Evolutionary conservation across 1,140 invertebrate genomes (phyloP).

Genomic region (Rhopalosiphum padi): DNA sequence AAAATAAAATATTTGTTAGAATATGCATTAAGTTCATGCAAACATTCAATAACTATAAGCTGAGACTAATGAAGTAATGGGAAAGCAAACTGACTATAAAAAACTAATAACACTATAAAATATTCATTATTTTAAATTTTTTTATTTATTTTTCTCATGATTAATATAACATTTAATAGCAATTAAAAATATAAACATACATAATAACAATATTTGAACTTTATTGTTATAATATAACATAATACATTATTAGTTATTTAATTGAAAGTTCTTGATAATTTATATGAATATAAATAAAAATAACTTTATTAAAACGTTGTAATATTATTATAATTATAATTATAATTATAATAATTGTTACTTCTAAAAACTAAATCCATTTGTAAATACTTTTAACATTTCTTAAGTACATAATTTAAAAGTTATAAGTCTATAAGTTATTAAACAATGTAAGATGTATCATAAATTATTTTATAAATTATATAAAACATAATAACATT

Average conservation of each 20-base stretch:
- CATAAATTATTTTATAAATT: not conserved
- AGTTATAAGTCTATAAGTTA: not conserved
- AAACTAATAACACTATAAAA: not conserved
- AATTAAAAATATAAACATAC: not conserved
- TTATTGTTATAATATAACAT: not conserved
- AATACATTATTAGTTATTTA: not conserved
- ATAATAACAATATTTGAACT: not conserved
- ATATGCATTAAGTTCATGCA: not conserved
- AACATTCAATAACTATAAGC: not conserved
- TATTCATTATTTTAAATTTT: not conserved
- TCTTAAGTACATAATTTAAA: not conserved
- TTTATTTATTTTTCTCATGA: not conserved
- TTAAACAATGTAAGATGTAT: not conserved
- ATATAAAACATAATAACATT: not conserved
- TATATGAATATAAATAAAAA: not conserved
- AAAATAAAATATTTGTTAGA: not conserved
- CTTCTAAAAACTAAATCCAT: not conserved
- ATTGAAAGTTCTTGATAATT: not conserved
- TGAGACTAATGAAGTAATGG: not conserved
- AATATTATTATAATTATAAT: not conserved
- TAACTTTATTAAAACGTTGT: not conserved
- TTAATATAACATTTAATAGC: not conserved
- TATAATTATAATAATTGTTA: not conserved
- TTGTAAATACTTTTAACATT: not conserved
- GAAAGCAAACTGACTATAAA: not conserved